A percentile compares a stretch with the other conserved stretches of the same genome.
These are phyloP conservation scores for Echiichthys vipera DNA, from an alignment of 2,797 vertebrate genomes.

Conservation along the genomic window DNA sequence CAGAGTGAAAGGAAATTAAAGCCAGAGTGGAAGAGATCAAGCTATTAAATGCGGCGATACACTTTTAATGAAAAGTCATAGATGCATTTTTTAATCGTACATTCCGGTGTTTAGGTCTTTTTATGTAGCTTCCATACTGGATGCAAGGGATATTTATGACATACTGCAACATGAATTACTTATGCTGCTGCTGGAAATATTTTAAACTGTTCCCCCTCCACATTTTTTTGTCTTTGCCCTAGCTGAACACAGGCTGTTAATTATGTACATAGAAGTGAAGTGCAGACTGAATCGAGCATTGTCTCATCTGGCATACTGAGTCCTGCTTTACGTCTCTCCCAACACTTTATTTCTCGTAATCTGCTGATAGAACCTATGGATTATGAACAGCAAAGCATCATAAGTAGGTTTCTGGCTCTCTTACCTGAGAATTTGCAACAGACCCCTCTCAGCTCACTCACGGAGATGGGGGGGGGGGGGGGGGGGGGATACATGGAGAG, in stretches of 20 bases:
- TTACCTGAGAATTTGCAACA: slow-evolving; percentile 81
- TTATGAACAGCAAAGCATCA: slow-evolving; percentile 79
- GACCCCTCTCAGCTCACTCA: slow-evolving; percentile 69
- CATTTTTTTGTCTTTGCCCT: slow-evolving; percentile 59
- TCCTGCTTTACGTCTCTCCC: slow-evolving; percentile 78
- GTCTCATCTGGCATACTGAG: slow-evolving; percentile 80
- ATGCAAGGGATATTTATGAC: slow-evolving; percentile 35
- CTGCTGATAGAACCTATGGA: slow-evolving; percentile 85
- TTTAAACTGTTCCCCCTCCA: slow-evolving; percentile 47
- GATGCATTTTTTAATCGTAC: slow-evolving; percentile 34
- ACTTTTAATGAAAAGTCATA: slow-evolving; percentile 41
- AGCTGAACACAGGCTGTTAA: slow-evolving; percentile 64
- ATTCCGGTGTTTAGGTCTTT: slow-evolving; percentile 24
- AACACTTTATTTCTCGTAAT: slow-evolving; percentile 84
- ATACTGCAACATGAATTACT: slow-evolving; percentile 53
- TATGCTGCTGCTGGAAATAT: slow-evolving; percentile 50
- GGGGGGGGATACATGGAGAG: slow-evolving; percentile 66
- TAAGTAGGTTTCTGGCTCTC: slow-evolving; percentile 83
- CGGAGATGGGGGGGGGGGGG: slow-evolving; percentile 7
- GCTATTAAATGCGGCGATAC: slow-evolving; percentile 38
- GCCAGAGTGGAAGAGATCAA: slow-evolving; percentile 46
- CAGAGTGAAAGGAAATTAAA: slow-evolving; percentile 51
- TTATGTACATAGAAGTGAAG: slow-evolving; percentile 64
- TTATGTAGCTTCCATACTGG: not conserved
- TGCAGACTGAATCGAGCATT: slow-evolving; percentile 75